A percentile compares a stretch with the other conserved stretches of the same genome.
Conservation (phyloP, 2,888 invertebrate species). For the Napeogenes inachia region DNA sequence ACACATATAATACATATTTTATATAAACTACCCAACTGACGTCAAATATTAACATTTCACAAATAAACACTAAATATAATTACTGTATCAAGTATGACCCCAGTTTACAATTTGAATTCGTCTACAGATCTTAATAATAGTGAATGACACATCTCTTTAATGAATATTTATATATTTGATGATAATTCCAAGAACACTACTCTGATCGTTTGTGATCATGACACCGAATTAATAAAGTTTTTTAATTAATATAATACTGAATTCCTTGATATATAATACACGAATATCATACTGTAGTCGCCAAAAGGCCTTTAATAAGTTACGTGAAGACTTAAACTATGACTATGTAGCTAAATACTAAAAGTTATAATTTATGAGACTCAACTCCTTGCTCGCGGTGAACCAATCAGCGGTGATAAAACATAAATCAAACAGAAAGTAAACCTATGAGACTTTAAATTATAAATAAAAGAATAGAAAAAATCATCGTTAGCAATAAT, state of each 20-base stretch:
- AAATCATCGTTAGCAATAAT: slow-evolving; percentile 37
- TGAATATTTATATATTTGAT: neutral
- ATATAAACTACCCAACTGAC: neutral
- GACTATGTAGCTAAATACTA: slow-evolving; percentile 49
- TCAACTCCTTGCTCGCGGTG: slow-evolving; percentile 38
- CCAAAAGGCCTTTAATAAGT: slow-evolving; percentile 44
- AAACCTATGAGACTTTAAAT: slow-evolving; percentile 20
- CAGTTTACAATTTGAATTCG: slow-evolving; percentile 18
- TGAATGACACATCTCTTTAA: neutral
- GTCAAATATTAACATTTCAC: neutral
- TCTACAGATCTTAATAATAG: neutral
- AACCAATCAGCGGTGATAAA: too few relatives aligned
- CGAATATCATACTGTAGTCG: slow-evolving; percentile 33
- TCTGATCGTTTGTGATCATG: too few relatives aligned
- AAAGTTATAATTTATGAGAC: slow-evolving; percentile 53
- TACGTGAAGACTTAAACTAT: slow-evolving; percentile 45
- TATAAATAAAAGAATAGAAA: slow-evolving; percentile 19
- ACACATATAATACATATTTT: too few relatives aligned
- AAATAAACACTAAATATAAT: slow-evolving; percentile 6
- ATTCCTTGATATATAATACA: slow-evolving; percentile 30
- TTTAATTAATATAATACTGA: slow-evolving; percentile 41
- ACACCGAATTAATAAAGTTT: neutral
- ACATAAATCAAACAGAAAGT: slow-evolving; percentile 1
- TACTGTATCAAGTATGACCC: slow-evolving; percentile 18
- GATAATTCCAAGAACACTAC: neutral